phyloP scores from a whole-genome alignment of 1,140 invertebrate genomes.

The Bombus consobrinus region DNA sequence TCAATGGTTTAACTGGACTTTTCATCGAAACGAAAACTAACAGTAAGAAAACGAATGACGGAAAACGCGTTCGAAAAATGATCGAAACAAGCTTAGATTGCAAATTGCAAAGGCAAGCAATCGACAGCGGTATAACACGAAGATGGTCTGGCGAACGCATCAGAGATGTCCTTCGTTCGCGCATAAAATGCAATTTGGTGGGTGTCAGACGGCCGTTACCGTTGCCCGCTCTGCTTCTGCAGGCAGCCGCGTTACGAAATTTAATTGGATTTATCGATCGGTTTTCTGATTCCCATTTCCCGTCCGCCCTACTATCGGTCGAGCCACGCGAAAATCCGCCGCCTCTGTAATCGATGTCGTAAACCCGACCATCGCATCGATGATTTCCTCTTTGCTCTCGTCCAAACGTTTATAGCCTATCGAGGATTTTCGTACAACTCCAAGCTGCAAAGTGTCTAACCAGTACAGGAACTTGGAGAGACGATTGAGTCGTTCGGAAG shows the following conservation, averaged over 20 bases:
- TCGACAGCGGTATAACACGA: neutral
- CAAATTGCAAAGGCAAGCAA: slow-evolving; percentile 37
- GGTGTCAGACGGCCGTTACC: slow-evolving; percentile 60
- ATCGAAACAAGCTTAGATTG: slow-evolving; percentile 9
- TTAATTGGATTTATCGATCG: slow-evolving; percentile 82
- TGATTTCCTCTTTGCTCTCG: slow-evolving; percentile 32
- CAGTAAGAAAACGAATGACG: too few species aligned
- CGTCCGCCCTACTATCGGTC: slow-evolving; percentile 24
- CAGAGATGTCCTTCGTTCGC: slow-evolving; percentile 38
- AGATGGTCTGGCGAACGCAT: slow-evolving; percentile 48
- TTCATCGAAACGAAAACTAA: neutral
- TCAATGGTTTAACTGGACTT: neutral
- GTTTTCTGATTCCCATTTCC: slow-evolving; percentile 77
- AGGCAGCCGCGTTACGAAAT: slow-evolving; percentile 72
- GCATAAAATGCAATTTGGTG: slow-evolving; percentile 74
- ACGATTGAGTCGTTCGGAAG: too few species aligned
- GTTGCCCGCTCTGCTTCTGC: slow-evolving; percentile 43
- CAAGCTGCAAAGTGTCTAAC: neutral
- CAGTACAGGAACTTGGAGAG: accelerated
- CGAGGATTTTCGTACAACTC: neutral
- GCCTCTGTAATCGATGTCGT: slow-evolving; percentile 56
- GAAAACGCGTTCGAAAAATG: neutral
- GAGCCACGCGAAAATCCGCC: slow-evolving; percentile 51
- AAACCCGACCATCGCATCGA: slow-evolving; percentile 42
- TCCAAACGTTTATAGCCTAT: neutral